Conservation (phyloP, 1,140 invertebrate species). For the Muscidifurax raptorellus region DNA sequence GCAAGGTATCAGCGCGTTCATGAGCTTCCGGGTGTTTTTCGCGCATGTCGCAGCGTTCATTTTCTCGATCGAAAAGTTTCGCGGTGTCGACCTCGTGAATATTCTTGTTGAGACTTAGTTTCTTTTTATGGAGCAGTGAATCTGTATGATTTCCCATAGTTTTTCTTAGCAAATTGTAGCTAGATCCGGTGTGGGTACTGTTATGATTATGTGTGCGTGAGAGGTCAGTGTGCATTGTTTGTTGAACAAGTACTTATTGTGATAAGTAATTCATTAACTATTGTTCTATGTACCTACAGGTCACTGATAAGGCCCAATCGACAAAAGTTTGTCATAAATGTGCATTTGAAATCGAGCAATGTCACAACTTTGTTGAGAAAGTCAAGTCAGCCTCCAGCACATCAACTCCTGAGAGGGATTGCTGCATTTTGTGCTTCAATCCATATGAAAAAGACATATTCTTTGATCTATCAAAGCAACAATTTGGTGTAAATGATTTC, state of each 20-base stretch:
- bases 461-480: constrained; percentile 64
- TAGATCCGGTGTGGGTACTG: too few relatives aligned
- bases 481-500: constrained; percentile 54
- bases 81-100: too few relatives aligned
- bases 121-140: too few relatives aligned
- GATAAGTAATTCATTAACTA: background rate
- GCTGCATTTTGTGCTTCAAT: constrained; percentile 64
- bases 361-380: constrained; percentile 68
- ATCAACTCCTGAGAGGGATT: constrained; percentile 39
- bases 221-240: background rate
- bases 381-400: constrained; percentile 54
- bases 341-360: constrained; percentile 71
- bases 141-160: background rate
- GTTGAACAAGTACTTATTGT: background rate
- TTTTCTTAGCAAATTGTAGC: background rate
- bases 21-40: background rate
- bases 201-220: background rate
- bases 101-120: background rate
- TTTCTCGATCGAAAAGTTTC: too few relatives aligned
- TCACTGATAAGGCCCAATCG: constrained; percentile 55
- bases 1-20: constrained; percentile 23
- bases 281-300: constrained; percentile 49
- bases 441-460: constrained; percentile 58
- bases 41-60: too few relatives aligned
- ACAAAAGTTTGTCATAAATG: constrained; percentile 72